Evolutionary conservation across 1,140 invertebrate species (phyloP).

Genomic region (Muscidifurax raptorellus): DNA sequence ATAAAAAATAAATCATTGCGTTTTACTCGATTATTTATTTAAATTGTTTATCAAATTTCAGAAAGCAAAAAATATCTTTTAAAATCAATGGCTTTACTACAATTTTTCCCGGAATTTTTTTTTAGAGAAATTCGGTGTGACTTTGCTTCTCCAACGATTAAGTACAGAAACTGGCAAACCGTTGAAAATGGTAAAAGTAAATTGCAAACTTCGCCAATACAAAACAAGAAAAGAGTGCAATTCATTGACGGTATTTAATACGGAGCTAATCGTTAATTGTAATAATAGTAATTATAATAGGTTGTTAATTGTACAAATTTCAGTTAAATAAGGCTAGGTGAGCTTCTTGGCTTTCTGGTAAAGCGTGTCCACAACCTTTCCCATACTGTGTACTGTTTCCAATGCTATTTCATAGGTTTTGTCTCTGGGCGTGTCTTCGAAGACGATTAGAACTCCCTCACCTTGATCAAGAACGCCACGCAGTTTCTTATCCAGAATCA

Average conservation of each 20-base stretch:
- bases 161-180: constrained; percentile 51
- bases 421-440: constrained; percentile 95
- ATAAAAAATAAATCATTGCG: constrained; percentile 21
- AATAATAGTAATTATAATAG: constrained; percentile 68
- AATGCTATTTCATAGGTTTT: constrained; percentile 98
- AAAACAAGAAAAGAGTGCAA: constrained; percentile 51
- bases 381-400: constrained; percentile 98
- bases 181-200: constrained; percentile 50
- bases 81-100: constrained; percentile 46
- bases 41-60: constrained; percentile 50
- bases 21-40: constrained; percentile 50
- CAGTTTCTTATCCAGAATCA: constrained; percentile 99
- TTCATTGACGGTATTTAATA: constrained; percentile 50
- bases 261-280: constrained; percentile 60
- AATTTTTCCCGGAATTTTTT: constrained; percentile 28
- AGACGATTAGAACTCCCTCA: constrained; percentile 97
- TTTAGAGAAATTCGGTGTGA: constrained; percentile 35
- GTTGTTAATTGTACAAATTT: constrained; percentile 66
- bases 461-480: constrained; percentile 98
- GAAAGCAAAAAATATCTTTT: constrained; percentile 35
- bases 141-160: constrained; percentile 49
- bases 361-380: constrained; percentile 98
- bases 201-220: constrained; percentile 46
- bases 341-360: constrained; percentile 99
- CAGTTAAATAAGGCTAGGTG: constrained; percentile 82